Base-by-base conservation (phyloP, 1,140 invertebrate genomes). In the Hypsibius dujardini region DNA sequence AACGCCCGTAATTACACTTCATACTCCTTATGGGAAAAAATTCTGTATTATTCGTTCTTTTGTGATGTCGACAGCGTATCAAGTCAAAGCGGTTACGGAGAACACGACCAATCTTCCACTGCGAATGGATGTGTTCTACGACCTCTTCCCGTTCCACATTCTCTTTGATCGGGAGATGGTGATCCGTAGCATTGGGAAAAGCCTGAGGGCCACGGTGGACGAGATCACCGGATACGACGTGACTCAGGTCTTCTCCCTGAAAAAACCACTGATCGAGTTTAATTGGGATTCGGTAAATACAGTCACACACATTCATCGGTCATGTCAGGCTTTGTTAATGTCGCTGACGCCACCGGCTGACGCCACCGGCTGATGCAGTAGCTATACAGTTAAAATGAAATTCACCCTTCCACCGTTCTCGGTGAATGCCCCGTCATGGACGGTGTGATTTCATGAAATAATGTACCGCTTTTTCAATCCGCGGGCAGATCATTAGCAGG, bases 121-220 rank as follows among this genome's bases (percentile, higher is more conserved):
- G 42, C 62, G 62, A 14, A 67, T 67, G 62, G 62, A 67, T 67
- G 62, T 94, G 2, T 83, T 97, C 7, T 95, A 97, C 75, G 92
- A 97, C 78, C 91, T 97, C 76, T 98, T 97, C 80, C 94, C 95
- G 2, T 97, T 97, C 81, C 93, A 92, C 80, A 89, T 97, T 75
- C 90, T 95, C 42, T 96, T 97, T 80, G 88, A 90, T 87, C 90
- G 88, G 1, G 87, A 92, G 75, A 90, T 98, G 89, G 81, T 88
- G 3, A 89, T 97, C 15, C 83, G 86, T 70, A 90, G 88, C 75
- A 90, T 92, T 71, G 93, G 93, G 2, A 90, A 90, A 78, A 92
- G 91, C 0, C 79, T 96, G n/a, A 87, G 88, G 84, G 88, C 92
- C 1, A 90, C 95, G 70, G 79, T 95, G 67, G 90, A 90, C 0